Base-by-base conservation (phyloP, 2,888 invertebrate genomes). In the Dyspetes luteomarginatus region DNA sequence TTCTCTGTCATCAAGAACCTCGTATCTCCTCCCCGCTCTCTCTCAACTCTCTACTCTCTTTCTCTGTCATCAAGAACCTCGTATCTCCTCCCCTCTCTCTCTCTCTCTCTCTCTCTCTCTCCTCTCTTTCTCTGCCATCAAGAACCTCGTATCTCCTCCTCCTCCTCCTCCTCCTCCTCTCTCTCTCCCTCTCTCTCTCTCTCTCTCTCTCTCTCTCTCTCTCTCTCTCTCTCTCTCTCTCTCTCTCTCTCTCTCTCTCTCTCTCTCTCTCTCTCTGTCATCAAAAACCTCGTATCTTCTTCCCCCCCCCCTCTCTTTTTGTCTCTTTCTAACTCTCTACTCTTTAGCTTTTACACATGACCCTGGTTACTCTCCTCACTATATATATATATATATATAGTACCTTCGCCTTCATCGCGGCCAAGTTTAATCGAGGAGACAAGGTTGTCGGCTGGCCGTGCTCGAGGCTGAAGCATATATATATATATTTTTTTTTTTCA, bases 351-450 rank as follows among this genome's bases (percentile, higher is more conserved):
- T 36, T 36, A 36, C 36, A 36, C 36, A 36, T 12, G 36, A 36
- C 36, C 36, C 7, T 36, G 36, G 36, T 36, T 36, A 36, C 36
- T 7, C 7, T 9, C 36, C 7, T 7, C 36, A 1, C 2, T 36
- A 36, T 36, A 36, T 36, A 36, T 12, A 1, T 30, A 30, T 30
- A 30, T 0, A 36, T 12, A 36, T 36, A n/a, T n/a, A n/a, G 30
- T 17, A 30, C 58, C 12, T 24, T 58, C 52, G 65, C 52, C 64
- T 74, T 74, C 73, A 19, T 56, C 67, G 64, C 72, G 78, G 78
- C 78, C 78, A 78, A 78, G 78, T 78, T 78, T 73, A 78, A 67
- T 78, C 78, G 72, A 52, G 78, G 45, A 71, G 62, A 78, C 78
- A 78, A 78, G 78, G 78, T 78, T 62, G 45, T 52, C 45, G 64